Conservation (phyloP, 2,888 invertebrate genomes). For the Drosophila emarginata region DNA sequence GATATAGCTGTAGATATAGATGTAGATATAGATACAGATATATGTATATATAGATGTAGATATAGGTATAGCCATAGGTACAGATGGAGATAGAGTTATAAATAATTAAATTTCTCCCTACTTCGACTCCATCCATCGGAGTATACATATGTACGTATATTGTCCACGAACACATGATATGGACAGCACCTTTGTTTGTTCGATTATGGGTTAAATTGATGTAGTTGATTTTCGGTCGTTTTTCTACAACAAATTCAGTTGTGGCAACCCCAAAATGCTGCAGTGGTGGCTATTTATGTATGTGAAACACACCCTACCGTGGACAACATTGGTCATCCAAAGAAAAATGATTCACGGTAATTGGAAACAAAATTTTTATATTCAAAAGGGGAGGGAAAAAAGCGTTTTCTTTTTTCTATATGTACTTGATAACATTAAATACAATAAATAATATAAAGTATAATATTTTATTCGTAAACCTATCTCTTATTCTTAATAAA, state of each 20-base stretch:
- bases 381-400: background rate
- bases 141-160: background rate
- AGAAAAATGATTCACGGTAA: constrained; percentile 5
- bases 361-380: background rate
- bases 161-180: background rate
- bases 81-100: background rate
- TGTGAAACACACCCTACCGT: constrained; percentile 21
- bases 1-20: background rate
- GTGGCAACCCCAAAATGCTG: background rate
- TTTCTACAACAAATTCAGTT: background rate
- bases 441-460: background rate
- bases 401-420: background rate
- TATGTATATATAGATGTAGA: background rate
- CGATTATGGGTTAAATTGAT: constrained; percentile 4
- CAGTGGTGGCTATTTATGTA: background rate
- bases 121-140: background rate
- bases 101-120: background rate
- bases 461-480: too few species aligned
- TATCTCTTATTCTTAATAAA: too few species aligned
- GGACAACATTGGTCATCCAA: constrained; percentile 20
- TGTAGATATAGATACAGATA: background rate
- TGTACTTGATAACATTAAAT: background rate
- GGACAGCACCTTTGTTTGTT: constrained; percentile 6
- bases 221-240: constrained; percentile 6
- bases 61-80: background rate